phyloP scores from a whole-genome alignment of 2,797 vertebrate genomes.

The Dromococcyx pavoninus region DNA sequence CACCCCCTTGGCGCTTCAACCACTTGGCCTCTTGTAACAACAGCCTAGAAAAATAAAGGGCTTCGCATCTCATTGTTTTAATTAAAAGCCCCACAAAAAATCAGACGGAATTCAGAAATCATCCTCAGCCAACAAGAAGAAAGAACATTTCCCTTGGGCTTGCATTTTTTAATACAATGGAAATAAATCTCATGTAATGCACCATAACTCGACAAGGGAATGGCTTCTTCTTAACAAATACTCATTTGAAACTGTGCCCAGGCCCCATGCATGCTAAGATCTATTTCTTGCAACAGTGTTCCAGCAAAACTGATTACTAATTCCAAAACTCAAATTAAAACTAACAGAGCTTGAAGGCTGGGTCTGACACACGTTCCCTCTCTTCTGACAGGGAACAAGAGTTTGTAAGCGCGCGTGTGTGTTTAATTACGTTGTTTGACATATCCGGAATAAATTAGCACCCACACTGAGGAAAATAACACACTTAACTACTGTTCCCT shows the following conservation, averaged over 20 bases:
- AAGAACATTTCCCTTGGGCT: slow-evolving; percentile 55
- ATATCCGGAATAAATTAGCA: slow-evolving; percentile 75
- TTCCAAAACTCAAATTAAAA: slow-evolving; percentile 82
- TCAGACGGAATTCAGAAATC: slow-evolving; percentile 35
- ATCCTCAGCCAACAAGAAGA: slow-evolving; percentile 22
- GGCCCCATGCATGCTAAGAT: slow-evolving; percentile 70
- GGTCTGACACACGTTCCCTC: slow-evolving; percentile 58
- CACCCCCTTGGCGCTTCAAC: neutral
- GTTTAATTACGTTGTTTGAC: slow-evolving; percentile 80
- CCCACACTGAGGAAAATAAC: slow-evolving; percentile 72
- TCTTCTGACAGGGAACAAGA: slow-evolving; percentile 73
- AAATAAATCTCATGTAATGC: slow-evolving; percentile 81
- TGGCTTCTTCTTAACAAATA: slow-evolving; percentile 78
- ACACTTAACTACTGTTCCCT: slow-evolving; percentile 56
- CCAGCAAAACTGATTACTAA: slow-evolving; percentile 81
- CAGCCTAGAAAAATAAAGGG: neutral
- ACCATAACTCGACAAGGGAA: slow-evolving; percentile 77
- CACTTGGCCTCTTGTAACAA: neutral
- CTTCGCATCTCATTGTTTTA: slow-evolving; percentile 6
- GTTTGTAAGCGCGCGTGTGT: slow-evolving; percentile 43
- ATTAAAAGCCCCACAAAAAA: slow-evolving; percentile 34
- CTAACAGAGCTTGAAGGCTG: slow-evolving; percentile 83
- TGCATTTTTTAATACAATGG: slow-evolving; percentile 74
- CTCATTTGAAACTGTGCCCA: slow-evolving; percentile 77
- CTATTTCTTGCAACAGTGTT: slow-evolving; percentile 78